Evolutionary conservation across 2,797 vertebrate species (phyloP).

Genomic region (Ciconia nigra): DNA sequence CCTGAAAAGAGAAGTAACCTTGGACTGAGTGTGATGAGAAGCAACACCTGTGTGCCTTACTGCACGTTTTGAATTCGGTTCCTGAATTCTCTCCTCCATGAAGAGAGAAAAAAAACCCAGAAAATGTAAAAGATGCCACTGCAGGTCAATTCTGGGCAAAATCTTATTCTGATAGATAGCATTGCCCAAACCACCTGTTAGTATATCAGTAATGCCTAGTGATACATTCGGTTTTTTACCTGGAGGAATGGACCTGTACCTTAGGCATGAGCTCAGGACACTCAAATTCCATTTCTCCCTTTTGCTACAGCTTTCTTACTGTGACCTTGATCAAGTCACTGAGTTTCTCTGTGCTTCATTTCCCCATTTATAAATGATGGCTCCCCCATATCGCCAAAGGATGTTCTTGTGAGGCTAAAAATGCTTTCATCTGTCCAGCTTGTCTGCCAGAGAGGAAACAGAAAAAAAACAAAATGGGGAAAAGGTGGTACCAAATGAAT

Average conservation of each 20-base stretch:
- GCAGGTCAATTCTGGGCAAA: neutral
- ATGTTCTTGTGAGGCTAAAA: neutral
- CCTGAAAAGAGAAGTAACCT: neutral
- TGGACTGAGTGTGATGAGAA: neutral
- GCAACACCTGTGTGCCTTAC: neutral
- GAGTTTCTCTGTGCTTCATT: neutral
- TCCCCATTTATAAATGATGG: neutral
- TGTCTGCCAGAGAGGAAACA: neutral
- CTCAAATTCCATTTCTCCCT: rapidly evolving
- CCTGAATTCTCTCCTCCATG: neutral
- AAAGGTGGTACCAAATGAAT: neutral
- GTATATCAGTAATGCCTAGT: neutral
- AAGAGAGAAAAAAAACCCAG: rapidly evolving
- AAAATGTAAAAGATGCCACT: neutral
- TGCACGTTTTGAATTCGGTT: neutral
- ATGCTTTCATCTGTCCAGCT: neutral
- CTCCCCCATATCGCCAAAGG: neutral
- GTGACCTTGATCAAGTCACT: neutral
- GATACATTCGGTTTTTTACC: neutral
- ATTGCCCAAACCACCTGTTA: neutral
- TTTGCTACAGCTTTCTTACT: neutral
- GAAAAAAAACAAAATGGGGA: neutral
- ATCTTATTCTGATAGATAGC: neutral
- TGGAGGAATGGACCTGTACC: neutral
- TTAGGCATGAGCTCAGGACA: neutral